Evolutionary conservation across 2,797 vertebrate genomes (phyloP).

Genomic region (Peromyscus nudipes): DNA sequence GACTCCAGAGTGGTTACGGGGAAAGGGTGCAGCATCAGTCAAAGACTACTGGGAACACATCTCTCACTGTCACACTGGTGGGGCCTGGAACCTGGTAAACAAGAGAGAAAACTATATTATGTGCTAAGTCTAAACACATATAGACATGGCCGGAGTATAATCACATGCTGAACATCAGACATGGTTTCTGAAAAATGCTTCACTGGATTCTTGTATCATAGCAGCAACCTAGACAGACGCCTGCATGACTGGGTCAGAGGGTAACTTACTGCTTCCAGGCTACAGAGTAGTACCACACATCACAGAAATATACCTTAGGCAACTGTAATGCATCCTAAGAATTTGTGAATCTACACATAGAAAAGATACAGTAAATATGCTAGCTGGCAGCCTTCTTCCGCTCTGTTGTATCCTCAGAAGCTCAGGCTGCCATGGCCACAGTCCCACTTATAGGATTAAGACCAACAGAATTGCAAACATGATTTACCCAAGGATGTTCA

Average conservation of each 20-base stretch:
- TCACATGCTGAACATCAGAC: background rate
- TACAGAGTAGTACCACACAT: background rate
- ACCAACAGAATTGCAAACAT: background rate
- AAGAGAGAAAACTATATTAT: background rate
- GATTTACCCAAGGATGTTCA: background rate
- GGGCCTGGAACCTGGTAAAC: background rate
- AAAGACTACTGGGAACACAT: background rate
- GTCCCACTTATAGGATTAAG: background rate
- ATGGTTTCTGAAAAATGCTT: background rate
- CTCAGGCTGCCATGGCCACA: background rate
- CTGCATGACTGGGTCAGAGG: too few species aligned
- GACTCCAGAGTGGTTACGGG: background rate
- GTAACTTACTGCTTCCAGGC: background rate
- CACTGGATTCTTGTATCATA: background rate
- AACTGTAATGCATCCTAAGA: background rate
- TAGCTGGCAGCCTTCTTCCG: background rate
- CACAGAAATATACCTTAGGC: too few species aligned
- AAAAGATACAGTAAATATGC: background rate
- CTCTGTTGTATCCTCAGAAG: background rate
- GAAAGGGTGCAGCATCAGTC: background rate
- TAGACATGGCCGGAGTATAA: background rate
- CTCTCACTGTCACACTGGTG: background rate
- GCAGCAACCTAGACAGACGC: background rate
- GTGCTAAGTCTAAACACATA: conserved; percentile 8
- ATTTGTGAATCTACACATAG: background rate